Conservation (phyloP, 2,797 vertebrate species). For the Centropyge bicolor region DNA sequence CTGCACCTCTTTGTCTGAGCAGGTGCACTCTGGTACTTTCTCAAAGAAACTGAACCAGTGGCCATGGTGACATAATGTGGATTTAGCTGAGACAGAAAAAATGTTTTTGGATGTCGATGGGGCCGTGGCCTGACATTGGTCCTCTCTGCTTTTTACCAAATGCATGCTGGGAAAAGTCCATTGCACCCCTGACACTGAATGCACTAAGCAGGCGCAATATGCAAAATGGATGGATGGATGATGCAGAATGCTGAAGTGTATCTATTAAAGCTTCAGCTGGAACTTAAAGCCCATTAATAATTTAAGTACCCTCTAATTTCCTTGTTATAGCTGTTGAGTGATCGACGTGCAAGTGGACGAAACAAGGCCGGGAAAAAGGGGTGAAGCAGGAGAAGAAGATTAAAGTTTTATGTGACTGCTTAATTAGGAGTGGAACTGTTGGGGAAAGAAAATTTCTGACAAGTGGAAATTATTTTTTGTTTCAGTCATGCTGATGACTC, state of each 20-base stretch:
- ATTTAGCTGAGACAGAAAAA: neutral
- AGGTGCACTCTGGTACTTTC: neutral
- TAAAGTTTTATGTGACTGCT: slow-evolving; percentile 35
- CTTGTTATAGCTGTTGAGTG: slow-evolving; percentile 30
- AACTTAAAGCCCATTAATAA: slow-evolving; percentile 40
- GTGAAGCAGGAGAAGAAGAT: slow-evolving; percentile 4
- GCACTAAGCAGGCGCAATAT: slow-evolving; percentile 17
- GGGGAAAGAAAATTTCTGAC: slow-evolving; percentile 32
- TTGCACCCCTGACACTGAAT: slow-evolving; percentile 13
- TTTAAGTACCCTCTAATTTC: slow-evolving; percentile 38
- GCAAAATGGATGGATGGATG: slow-evolving; percentile 20
- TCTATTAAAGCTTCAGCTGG: slow-evolving; percentile 38
- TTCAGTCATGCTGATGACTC: slow-evolving; percentile 32
- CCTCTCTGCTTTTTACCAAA: slow-evolving; percentile 25
- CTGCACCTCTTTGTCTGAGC: slow-evolving; percentile 4
- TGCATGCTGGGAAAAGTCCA: slow-evolving; percentile 28
- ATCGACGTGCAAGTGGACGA: slow-evolving; percentile 21
- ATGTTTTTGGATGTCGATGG: neutral
- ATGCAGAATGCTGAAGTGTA: slow-evolving; percentile 20
- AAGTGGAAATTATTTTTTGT: slow-evolving; percentile 22
- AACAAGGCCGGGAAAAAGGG: neutral
- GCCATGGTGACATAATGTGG: neutral
- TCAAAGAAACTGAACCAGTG: neutral
- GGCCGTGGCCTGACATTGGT: neutral
- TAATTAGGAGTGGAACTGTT: slow-evolving; percentile 13